Conservation (phyloP, 2,113 vertebrate species). For the Oxyura jamaicensis region DNA sequence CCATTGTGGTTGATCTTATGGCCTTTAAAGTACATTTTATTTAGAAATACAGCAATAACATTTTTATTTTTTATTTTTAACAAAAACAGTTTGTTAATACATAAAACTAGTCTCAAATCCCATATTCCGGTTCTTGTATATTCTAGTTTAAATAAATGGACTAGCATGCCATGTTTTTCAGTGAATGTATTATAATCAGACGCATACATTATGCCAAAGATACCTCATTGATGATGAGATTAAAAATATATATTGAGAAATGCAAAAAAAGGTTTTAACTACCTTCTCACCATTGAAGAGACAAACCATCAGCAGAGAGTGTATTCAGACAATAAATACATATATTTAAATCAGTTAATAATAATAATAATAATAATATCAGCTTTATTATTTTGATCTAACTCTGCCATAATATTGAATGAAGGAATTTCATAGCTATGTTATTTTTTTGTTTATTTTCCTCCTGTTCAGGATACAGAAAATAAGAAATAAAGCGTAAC, state of each 20-base stretch:
- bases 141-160: background rate
- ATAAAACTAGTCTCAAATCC: background rate
- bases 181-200: background rate
- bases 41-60: background rate
- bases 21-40: background rate
- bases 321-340: background rate
- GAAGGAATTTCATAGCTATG: background rate
- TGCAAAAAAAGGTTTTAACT: background rate
- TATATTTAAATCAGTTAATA: background rate
- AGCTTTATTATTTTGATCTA: background rate
- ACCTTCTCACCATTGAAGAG: background rate
- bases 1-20: background rate
- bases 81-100: background rate
- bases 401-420: background rate
- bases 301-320: fast-evolving
- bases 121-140: background rate
- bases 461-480: background rate
- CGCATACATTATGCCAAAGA: background rate
- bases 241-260: background rate
- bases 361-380: too few relatives aligned
- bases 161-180: background rate
- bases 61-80: too few relatives aligned
- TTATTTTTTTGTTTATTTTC: background rate
- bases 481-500: background rate
- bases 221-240: background rate